Base-by-base conservation (phyloP, 2,113 vertebrate genomes). In the Salminus brasiliensis region DNA sequence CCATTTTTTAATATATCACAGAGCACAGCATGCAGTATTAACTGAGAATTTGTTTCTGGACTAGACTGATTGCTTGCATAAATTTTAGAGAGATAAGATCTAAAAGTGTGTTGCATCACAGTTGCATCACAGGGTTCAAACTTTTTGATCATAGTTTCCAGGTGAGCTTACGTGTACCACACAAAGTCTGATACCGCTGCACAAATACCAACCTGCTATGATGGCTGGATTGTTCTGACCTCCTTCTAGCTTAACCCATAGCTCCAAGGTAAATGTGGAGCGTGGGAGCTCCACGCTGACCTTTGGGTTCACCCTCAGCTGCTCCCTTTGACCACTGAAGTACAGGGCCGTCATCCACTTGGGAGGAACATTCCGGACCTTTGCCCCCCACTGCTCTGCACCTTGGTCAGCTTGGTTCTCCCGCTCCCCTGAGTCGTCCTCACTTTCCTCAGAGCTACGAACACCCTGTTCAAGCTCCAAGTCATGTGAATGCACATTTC, bases 201-300 rank as follows among this genome's bases (percentile, higher is more conserved):
- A 55, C 23, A 55, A 3, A 23, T 55, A 91, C 91, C 92, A 93
- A 98, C 97, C 96, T 96, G 96, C 93, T 43, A 99, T 94, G 81
- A 98, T 82, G 30, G 96, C 94, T 2, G 96, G 97, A 87, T 94
- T 95, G 89, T 90, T 95, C 92, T 98, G 97, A 13, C 97, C 97
- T 79, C 97, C 97, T 82, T 98, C 96, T 0, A 95, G 95, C 71
- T 93, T 96, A 83, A 97, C 92, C 97, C 96, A 98, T 68, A 95
- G 87, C 90, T 98, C 97, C 85, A 96, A 77, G 30, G 94, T 98
- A 93, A 99, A 98, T 11, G 85, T 85, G 72, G 88, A 89, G 76
- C 93, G 90, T 65, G 97, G 96, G 84, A 95, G 87, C 78, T 93
- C 90, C 76, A 94, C 83, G 78, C 87, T 89, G 1, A 83, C 90